Conservation (phyloP, 37 sponge, comb jelly and placozoan genomes). For the Bolinopsis microptera region DNA sequence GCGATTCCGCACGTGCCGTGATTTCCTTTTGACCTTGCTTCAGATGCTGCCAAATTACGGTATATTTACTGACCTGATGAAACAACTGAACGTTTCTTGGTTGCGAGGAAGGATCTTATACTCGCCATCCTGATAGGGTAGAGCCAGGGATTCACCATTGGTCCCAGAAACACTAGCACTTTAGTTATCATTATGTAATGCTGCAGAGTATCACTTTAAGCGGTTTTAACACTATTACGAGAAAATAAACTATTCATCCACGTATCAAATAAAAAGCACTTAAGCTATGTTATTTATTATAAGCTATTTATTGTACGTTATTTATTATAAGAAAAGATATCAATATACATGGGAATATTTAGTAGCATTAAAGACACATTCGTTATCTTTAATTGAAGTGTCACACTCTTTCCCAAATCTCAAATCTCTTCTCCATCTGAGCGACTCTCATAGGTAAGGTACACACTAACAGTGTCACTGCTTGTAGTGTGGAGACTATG, state of each 20-base stretch:
- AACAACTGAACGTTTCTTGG: conserved; percentile 30
- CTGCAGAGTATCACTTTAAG: neutral
- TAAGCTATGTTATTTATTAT: too few relatives aligned
- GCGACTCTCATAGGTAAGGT: neutral
- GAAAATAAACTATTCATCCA: too few relatives aligned
- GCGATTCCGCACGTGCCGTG: too few relatives aligned
- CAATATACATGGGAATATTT: neutral
- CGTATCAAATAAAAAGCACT: too few relatives aligned
- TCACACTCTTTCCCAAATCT: neutral
- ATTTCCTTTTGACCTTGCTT: too few relatives aligned
- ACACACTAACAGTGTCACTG: neutral
- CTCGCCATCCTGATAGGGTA: conserved; percentile 63
- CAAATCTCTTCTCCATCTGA: conserved; percentile 4
- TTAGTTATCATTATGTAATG: neutral
- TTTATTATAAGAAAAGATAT: too few relatives aligned
- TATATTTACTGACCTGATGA: conserved; percentile 27
- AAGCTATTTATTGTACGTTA: too few relatives aligned
- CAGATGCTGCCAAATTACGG: too few relatives aligned
- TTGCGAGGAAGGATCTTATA: conserved; percentile 15
- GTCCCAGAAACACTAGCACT: conserved; percentile 50
- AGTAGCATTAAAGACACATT: neutral
- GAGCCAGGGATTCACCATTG: conserved; percentile 55
- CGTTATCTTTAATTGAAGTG: neutral
- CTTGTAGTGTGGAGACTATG: neutral
- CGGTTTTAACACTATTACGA: too few relatives aligned